These are phyloP conservation scores for Alouatta palliata DNA, from an alignment of 2,113 vertebrate genomes.

Conservation along the genomic window DNA sequence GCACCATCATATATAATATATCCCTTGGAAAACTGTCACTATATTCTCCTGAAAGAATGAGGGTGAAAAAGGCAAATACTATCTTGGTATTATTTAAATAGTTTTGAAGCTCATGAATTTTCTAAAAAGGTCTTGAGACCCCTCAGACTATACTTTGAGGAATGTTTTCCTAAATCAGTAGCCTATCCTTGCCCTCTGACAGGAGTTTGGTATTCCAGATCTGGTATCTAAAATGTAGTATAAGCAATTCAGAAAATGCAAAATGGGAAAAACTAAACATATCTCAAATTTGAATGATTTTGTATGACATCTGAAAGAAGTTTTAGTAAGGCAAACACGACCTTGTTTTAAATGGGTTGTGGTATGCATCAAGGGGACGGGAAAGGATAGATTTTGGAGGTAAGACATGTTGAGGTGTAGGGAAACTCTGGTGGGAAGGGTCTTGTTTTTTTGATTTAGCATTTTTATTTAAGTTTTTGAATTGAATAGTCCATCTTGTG, in stretches of 20 bases:
- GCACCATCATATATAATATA: neutral
- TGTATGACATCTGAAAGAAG: neutral
- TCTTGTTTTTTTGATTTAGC: neutral
- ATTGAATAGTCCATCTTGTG: neutral
- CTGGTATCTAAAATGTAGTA: neutral
- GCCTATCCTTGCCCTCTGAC: neutral
- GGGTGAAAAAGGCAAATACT: neutral
- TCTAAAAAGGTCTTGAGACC: neutral
- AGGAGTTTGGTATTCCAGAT: neutral
- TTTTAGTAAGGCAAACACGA: neutral
- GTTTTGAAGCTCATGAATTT: neutral
- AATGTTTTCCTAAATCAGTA: neutral
- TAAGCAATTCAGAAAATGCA: neutral
- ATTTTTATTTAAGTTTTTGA: neutral
- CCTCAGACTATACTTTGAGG: neutral
- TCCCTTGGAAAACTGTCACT: neutral
- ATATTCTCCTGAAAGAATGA: neutral
- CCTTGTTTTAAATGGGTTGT: neutral
- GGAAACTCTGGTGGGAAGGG: neutral
- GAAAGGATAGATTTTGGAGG: neutral
- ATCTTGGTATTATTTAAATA: neutral
- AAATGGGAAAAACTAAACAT: neutral
- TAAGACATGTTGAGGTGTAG: neutral
- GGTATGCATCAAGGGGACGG: rapidly evolving
- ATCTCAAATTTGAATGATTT: neutral